A percentile compares a stretch with the other conserved stretches of the same genome.
These are phyloP conservation scores for Leucosticte australis DNA, from an alignment of 2,113 vertebrate species.

Conservation along the genomic window DNA sequence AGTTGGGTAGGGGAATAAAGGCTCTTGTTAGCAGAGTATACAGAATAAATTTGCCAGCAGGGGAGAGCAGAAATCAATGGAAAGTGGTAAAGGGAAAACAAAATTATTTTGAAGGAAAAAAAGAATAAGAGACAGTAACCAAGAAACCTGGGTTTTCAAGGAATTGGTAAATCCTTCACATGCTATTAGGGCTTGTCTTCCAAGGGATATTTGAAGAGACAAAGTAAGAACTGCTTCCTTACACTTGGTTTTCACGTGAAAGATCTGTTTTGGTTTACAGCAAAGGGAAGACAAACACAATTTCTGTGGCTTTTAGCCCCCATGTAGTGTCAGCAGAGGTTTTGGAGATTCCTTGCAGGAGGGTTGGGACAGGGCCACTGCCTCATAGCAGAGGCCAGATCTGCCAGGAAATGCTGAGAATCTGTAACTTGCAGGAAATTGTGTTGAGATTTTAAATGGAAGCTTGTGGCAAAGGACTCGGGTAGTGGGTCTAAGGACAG, in stretches of 20 bases:
- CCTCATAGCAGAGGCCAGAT: background rate
- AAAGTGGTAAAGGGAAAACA: background rate
- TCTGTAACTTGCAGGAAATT: background rate
- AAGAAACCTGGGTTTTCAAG: background rate
- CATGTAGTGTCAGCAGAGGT: background rate
- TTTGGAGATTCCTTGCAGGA: background rate
- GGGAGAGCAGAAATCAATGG: background rate
- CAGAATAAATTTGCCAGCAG: background rate
- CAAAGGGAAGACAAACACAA: background rate
- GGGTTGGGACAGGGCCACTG: background rate
- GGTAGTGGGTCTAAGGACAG: background rate
- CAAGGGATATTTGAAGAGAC: background rate
- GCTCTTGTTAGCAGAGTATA: background rate
- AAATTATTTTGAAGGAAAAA: background rate
- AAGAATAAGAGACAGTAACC: background rate
- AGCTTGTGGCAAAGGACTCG: background rate
- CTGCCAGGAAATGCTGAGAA: background rate
- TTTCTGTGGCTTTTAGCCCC: background rate
- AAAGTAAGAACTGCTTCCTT: background rate
- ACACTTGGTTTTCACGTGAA: background rate
- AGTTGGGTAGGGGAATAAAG: background rate
- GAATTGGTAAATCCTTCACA: background rate
- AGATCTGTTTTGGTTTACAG: background rate
- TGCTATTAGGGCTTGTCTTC: background rate
- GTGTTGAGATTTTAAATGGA: background rate